Conservation (phyloP, 2,113 vertebrate genomes). For the Notarius quadriscutis region DNA sequence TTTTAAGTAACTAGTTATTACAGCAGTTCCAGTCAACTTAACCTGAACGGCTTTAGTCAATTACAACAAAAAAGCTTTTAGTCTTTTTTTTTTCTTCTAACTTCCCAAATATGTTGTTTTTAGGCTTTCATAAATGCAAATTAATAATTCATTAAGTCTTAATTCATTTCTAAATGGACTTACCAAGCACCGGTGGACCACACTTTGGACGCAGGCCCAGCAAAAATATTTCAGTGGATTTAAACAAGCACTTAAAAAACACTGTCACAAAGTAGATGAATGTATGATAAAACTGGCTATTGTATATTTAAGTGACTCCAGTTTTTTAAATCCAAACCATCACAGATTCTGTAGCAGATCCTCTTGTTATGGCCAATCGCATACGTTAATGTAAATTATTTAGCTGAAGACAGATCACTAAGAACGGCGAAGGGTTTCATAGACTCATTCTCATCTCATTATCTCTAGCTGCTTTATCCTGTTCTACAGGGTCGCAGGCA, state of each 20-base stretch:
- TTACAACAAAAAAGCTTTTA: not conserved
- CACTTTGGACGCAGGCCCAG: not conserved
- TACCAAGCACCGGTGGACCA: too few relatives aligned
- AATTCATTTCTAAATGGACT: not conserved
- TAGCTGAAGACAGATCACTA: not conserved
- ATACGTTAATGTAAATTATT: slow-evolving; percentile 4
- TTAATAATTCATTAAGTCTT: not conserved
- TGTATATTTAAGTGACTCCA: not conserved
- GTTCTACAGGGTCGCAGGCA: too few relatives aligned
- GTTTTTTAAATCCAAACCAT: not conserved
- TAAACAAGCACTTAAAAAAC: not conserved
- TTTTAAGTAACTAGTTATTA: not conserved
- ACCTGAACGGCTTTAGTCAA: not conserved
- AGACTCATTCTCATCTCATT: too few relatives aligned
- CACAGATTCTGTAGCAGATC: not conserved
- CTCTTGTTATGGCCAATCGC: not conserved
- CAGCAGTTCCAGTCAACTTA: not conserved
- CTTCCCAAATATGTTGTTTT: not conserved
- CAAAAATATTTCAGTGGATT: not conserved
- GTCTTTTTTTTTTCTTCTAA: not conserved
- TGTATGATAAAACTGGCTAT: not conserved
- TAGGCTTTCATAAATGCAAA: not conserved
- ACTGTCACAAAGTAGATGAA: not conserved
- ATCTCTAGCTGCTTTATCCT: too few relatives aligned
- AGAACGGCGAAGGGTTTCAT: not conserved